These are phyloP conservation scores for Paratrypauchen microcephalus DNA, from an alignment of 2,797 vertebrate species.

Conservation along the genomic window DNA sequence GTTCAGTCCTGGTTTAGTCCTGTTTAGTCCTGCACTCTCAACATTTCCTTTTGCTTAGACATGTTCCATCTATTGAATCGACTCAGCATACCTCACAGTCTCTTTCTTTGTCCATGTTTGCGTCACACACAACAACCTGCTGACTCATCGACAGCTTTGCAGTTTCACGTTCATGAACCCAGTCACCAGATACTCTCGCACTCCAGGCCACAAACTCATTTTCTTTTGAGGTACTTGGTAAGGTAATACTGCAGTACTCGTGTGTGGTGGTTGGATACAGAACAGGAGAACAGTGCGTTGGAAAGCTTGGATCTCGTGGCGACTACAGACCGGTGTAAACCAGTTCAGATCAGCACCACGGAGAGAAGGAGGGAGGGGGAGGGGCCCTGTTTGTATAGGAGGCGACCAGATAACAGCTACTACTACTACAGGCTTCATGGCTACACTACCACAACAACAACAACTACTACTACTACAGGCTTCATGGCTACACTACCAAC, in stretches of 20 bases:
- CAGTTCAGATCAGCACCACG: constrained; percentile 61
- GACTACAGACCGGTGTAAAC: constrained; percentile 67
- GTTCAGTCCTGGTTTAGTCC: too few relatives aligned
- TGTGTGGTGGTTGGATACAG: neutral
- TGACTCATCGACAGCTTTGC: neutral
- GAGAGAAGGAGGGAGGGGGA: constrained; percentile 17
- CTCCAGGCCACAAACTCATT: too few relatives aligned
- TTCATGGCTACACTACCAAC: too few relatives aligned
- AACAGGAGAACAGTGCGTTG: constrained; percentile 38
- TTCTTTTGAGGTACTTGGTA: constrained; percentile 17
- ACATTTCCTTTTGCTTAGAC: neutral
- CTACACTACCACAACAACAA: constrained; percentile 22
- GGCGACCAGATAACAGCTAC: constrained; percentile 62
- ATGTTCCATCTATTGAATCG: constrained; percentile 10
- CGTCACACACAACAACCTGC: neutral
- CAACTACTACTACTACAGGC: too few relatives aligned
- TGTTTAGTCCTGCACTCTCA: too few relatives aligned
- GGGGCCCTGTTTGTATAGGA: constrained; percentile 53
- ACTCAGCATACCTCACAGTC: constrained; percentile 16
- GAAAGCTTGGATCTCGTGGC: constrained; percentile 43
- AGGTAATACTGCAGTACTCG: neutral
- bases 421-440: too few relatives aligned
- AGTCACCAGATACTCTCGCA: neutral
- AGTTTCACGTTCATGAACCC: neutral
- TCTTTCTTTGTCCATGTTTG: neutral